Percentiles rank a stretch among this genome's conserved stretches.
Conservation (phyloP, 1,140 invertebrate species). For the Achroia grisella region DNA sequence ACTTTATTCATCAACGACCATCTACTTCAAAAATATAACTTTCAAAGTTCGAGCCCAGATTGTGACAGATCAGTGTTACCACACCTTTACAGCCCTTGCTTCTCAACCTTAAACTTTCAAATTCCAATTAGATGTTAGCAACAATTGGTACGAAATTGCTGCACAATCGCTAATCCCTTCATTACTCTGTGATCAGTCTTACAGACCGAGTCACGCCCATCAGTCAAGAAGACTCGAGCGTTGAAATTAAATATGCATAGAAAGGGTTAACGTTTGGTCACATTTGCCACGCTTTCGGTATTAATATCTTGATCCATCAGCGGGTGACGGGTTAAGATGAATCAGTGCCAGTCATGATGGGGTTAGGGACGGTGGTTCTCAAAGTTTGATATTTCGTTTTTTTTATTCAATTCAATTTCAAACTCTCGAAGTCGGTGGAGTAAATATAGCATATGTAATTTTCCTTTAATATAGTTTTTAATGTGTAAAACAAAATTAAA, state of each 20-base stretch:
- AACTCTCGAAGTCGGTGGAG: no score
- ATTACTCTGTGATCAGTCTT: conserved; percentile 20
- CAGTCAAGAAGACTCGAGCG: conserved; percentile 28
- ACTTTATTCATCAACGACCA: no score
- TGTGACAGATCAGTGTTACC: no score
- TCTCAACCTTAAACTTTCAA: no score
- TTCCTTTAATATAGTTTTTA: no score
- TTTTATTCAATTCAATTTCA: no score
- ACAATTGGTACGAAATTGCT: neutral
- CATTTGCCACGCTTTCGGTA: conserved; percentile 44
- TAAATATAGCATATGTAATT: no score
- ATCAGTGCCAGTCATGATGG: conserved; percentile 29
- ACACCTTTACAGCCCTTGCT: no score
- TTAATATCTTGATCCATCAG: conserved; percentile 56
- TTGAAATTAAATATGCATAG: conserved; percentile 41
- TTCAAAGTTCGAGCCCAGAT: no score
- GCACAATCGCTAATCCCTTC: conserved; percentile 5
- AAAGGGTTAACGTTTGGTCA: conserved; percentile 35
- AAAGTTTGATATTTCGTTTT: conserved; percentile 23
- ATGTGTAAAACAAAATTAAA: no score
- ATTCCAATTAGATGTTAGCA: no score
- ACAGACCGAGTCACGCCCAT: conserved; percentile 34
- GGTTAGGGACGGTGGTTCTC: conserved; percentile 23
- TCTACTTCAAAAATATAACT: no score
- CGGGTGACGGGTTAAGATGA: conserved; percentile 45